A percentile compares a stretch with the other conserved stretches of the same genome.
Evolutionary conservation across 2,888 invertebrate species (phyloP).

Genomic region (Pandemis cinnamomeana): DNA sequence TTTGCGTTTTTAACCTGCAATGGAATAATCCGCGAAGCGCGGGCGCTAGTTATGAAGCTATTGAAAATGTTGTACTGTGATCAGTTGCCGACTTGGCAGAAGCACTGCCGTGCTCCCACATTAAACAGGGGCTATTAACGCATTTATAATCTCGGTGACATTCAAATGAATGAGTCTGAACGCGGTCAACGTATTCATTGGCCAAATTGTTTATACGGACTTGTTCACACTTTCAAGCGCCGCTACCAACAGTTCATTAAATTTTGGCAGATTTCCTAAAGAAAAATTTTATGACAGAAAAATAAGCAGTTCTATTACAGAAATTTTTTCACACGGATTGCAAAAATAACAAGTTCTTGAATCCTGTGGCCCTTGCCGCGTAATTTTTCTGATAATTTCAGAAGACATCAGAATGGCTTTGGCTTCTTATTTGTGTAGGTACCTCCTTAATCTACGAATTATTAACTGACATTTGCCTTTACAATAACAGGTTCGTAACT

Average conservation of each 20-base stretch:
- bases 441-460: too few relatives aligned
- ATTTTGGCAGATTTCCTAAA: conserved; percentile 32
- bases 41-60: neutral
- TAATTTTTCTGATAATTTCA: neutral
- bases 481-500: too few relatives aligned
- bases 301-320: conserved; percentile 13
- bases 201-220: conserved; percentile 28
- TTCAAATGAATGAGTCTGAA: conserved; percentile 36
- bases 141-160: conserved; percentile 31
- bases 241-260: conserved; percentile 16
- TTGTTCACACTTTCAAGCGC: conserved; percentile 23
- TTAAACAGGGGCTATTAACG: conserved; percentile 30
- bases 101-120: neutral
- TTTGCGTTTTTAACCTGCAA: neutral
- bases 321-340: neutral
- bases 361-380: too few relatives aligned
- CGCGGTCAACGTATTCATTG: conserved; percentile 23
- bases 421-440: neutral
- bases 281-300: conserved; percentile 15
- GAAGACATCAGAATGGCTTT: neutral
- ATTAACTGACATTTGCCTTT: too few relatives aligned
- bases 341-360: neutral
- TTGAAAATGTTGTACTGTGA: neutral
- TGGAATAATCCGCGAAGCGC: neutral
- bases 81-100: neutral